phyloP scores from a whole-genome alignment of 2,888 invertebrate genomes.

The Heterodera filipjevi region DNA sequence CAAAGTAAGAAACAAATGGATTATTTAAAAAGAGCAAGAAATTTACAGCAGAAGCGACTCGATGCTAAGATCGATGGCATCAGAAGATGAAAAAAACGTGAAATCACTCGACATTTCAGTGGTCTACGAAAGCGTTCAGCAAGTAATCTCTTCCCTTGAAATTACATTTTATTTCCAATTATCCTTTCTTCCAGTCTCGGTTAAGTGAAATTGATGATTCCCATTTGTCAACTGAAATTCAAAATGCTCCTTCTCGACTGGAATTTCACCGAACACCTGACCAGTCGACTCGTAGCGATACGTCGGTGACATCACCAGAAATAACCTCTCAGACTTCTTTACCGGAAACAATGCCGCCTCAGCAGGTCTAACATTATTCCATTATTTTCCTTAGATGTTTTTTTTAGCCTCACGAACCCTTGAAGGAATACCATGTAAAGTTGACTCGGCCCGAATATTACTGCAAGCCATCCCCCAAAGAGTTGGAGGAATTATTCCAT shows the following conservation, averaged over 20 bases:
- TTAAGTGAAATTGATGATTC: neutral
- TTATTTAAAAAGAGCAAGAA: neutral
- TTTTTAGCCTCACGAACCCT: conserved; percentile 4
- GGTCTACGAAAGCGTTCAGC: conserved; percentile 20
- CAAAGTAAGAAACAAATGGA: neutral
- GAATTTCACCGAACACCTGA: neutral
- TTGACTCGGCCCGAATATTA: conserved; percentile 76
- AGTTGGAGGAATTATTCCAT: conserved; percentile 69
- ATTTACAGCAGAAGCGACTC: neutral
- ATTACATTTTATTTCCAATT: neutral
- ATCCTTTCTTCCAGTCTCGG: neutral
- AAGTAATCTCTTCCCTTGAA: neutral
- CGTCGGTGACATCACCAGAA: neutral
- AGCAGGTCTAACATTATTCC: neutral
- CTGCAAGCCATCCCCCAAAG: conserved; percentile 82
- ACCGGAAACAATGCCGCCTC: neutral
- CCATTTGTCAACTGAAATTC: neutral
- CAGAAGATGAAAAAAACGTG: conserved; percentile 28
- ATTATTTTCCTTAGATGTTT: neutral
- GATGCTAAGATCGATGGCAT: neutral
- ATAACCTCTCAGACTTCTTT: neutral
- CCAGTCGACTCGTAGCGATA: neutral
- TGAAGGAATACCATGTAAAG: conserved; percentile 21
- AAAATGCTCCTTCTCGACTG: neutral
- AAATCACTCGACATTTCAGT: conserved; percentile 41